Percentiles rank a stretch among this genome's conserved stretches.
These are phyloP conservation scores for Leptosomus discolor DNA, from an alignment of 2,113 vertebrate species.

Conservation along the genomic window DNA sequence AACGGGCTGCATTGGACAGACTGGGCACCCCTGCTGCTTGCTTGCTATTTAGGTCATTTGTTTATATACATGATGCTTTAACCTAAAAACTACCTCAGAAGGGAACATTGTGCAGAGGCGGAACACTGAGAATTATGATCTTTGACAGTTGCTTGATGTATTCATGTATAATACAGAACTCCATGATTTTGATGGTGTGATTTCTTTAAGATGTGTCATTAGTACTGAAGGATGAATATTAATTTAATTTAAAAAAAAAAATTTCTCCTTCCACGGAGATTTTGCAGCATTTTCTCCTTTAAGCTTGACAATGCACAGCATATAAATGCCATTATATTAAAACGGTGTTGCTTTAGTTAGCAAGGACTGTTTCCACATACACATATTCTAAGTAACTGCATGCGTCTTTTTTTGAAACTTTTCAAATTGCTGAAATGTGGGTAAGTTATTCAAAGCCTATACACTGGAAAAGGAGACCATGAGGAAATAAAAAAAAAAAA, in stretches of 20 bases:
- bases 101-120: not conserved
- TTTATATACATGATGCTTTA: not conserved
- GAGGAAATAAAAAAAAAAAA: not conserved
- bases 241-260: not conserved
- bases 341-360: not conserved
- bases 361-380: not conserved
- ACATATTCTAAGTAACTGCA: not conserved
- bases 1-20: fast-evolving
- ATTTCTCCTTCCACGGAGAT: not conserved
- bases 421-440: not conserved
- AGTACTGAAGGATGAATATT: not conserved
- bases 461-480: not conserved
- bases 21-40: not conserved
- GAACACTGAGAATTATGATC: not conserved
- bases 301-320: not conserved
- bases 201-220: not conserved
- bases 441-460: not conserved
- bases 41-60: not conserved
- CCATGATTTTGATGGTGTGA: too few relatives aligned
- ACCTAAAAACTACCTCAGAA: not conserved
- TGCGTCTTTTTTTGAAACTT: not conserved
- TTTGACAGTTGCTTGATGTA: not conserved
- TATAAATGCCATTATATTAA: not conserved
- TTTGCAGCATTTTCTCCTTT: not conserved
- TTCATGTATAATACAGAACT: not conserved